Conservation (phyloP, 2,113 vertebrate genomes). For the Synodontis membranacea region DNA sequence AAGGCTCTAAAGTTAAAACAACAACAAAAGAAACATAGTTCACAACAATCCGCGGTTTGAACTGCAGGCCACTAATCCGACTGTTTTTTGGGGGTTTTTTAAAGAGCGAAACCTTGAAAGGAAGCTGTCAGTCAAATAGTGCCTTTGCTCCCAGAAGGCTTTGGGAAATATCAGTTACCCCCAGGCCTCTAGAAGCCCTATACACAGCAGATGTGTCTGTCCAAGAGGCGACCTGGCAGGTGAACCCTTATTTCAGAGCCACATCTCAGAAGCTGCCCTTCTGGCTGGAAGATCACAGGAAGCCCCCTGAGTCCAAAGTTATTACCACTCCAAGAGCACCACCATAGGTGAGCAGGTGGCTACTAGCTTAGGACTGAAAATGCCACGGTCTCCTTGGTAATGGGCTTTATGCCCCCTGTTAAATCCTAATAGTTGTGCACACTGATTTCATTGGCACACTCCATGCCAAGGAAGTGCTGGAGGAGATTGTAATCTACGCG, state of each 20-base stretch:
- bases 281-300: conserved; percentile 59
- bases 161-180: conserved; percentile 50
- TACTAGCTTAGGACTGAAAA: conserved; percentile 55
- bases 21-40: conserved; percentile 31
- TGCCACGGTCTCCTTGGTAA: conserved; percentile 50
- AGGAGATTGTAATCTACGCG: conserved; percentile 53
- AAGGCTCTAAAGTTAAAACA: conserved; percentile 27
- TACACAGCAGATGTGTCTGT: conserved; percentile 41
- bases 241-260: conserved; percentile 50
- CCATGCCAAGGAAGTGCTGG: conserved; percentile 55
- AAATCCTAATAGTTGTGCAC: conserved; percentile 58
- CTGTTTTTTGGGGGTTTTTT: conserved; percentile 28
- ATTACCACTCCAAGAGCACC: conserved; percentile 55
- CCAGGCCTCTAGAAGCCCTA: conserved; percentile 44
- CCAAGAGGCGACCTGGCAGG: conserved; percentile 45
- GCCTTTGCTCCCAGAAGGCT: conserved; percentile 38
- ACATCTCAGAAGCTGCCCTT: conserved; percentile 43
- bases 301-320: conserved; percentile 59
- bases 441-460: conserved; percentile 60
- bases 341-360: conserved; percentile 54
- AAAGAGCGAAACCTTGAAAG: conserved; percentile 25
- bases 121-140: conserved; percentile 50
- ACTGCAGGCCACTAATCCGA: conserved; percentile 40
- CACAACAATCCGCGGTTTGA: conserved; percentile 32
- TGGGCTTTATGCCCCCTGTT: conserved; percentile 45